Conservation (phyloP, 2,113 vertebrate species). For the Myrmecophaga tridactyla region DNA sequence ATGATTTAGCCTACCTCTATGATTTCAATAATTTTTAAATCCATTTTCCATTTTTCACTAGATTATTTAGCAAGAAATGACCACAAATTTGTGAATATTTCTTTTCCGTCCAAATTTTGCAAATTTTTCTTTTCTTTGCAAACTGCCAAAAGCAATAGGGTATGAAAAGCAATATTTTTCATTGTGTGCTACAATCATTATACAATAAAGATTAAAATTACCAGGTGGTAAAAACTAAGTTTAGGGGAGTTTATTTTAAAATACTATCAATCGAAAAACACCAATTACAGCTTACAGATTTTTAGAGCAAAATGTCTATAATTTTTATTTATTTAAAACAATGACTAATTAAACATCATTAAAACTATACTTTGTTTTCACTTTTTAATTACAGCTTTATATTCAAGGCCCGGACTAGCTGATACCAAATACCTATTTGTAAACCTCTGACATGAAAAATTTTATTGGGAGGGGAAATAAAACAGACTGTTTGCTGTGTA, state of each 20-base stretch:
- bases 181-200: not conserved
- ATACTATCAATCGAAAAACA: constrained; percentile 13
- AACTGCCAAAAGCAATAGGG: not conserved
- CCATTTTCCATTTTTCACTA: not conserved
- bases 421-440: not conserved
- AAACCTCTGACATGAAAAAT: not conserved
- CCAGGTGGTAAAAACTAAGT: not conserved
- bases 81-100: not conserved
- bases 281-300: constrained; percentile 18
- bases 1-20: not conserved
- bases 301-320: constrained; percentile 24
- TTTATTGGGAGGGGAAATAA: not conserved
- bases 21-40: constrained; percentile 35
- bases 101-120: not conserved
- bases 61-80: not conserved
- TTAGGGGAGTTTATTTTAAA: not conserved
- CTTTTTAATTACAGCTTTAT: not conserved
- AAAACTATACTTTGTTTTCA: not conserved
- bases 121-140: constrained; percentile 35
- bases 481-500: too few species aligned
- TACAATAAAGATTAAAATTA: constrained; percentile 23
- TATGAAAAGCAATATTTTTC: constrained; percentile 8
- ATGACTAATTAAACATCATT: not conserved
- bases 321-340: constrained; percentile 23
- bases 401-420: constrained; percentile 1